Conservation (phyloP, 2,888 invertebrate genomes). For the Loripinus fragilis region DNA sequence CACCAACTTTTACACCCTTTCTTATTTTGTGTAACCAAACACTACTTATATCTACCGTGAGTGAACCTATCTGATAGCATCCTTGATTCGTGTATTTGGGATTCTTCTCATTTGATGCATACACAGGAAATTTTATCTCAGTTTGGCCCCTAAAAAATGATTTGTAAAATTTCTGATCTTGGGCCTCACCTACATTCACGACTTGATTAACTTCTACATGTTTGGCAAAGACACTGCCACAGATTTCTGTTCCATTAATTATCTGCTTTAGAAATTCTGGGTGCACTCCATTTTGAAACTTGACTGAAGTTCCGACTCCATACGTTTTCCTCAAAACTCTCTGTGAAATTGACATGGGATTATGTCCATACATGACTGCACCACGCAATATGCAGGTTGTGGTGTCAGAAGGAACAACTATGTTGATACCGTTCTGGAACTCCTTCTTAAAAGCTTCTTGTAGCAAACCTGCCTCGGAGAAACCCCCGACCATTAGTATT, state of each 20-base stretch:
- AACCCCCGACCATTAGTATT: conserved; percentile 30
- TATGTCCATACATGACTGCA: conserved; percentile 26
- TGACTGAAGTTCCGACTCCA: neutral
- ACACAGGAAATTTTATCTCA: neutral
- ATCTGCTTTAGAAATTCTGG: neutral
- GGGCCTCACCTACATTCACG: conserved; percentile 25
- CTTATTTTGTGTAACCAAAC: conserved; percentile 7
- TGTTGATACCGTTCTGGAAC: conserved; percentile 7
- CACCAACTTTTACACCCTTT: conserved; percentile 10
- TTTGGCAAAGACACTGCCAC: conserved; percentile 17
- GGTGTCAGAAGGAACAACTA: conserved; percentile 1
- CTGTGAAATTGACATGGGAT: conserved; percentile 21
- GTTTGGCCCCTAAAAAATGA: conserved; percentile 6
- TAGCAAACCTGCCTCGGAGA: conserved; percentile 25
- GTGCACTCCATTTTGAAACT: conserved; percentile 20
- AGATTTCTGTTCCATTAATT: neutral
- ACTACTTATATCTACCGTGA: conserved; percentile 18
- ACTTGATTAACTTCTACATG: conserved; percentile 24
- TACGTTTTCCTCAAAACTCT: conserved; percentile 27
- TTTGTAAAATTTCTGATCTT: conserved; percentile 18
- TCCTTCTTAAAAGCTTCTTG: conserved; percentile 16
- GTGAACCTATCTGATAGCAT: conserved; percentile 23
- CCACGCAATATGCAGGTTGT: conserved; percentile 10
- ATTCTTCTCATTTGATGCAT: neutral
- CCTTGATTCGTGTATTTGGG: conserved; percentile 21